phyloP scores from a whole-genome alignment of 1,140 invertebrate genomes.

The Orchesella cincta region DNA sequence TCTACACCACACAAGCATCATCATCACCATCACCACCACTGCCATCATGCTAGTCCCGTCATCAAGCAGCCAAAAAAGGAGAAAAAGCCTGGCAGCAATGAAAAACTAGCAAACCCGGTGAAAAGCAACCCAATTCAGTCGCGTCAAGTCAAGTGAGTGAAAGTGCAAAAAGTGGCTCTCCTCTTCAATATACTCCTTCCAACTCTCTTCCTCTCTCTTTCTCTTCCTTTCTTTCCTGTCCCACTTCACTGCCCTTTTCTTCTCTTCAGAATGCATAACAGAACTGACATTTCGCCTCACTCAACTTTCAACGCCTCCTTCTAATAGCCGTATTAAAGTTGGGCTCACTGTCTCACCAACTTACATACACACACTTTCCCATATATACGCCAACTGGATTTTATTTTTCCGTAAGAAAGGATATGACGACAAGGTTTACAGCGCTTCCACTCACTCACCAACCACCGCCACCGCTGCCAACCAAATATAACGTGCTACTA shows the following conservation, averaged over 20 bases:
- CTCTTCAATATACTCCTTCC: not conserved
- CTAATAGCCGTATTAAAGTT: conserved; percentile 4
- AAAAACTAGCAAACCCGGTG: not conserved
- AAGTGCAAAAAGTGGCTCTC: conserved; percentile 20
- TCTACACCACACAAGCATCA: not conserved
- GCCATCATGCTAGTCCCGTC: not conserved
- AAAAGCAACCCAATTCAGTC: not conserved
- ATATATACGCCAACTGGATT: not conserved
- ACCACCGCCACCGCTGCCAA: too few species aligned
- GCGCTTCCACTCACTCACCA: too few species aligned
- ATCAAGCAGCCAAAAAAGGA: not conserved
- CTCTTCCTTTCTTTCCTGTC: conserved; percentile 5
- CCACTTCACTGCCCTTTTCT: not conserved
- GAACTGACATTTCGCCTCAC: conserved; percentile 18
- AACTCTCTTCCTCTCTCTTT: not conserved
- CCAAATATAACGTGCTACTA: too few species aligned
- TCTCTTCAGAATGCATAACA: not conserved
- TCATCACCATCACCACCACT: not conserved
- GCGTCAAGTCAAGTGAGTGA: conserved; percentile 24
- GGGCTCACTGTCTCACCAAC: not conserved
- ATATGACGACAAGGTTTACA: too few species aligned
- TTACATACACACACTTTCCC: not conserved
- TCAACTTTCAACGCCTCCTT: conserved; percentile 20
- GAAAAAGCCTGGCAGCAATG: not conserved
- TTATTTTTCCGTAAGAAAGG: too few species aligned